Conservation (phyloP, 1,140 invertebrate genomes). For the Gonatopus flavifemur region DNA sequence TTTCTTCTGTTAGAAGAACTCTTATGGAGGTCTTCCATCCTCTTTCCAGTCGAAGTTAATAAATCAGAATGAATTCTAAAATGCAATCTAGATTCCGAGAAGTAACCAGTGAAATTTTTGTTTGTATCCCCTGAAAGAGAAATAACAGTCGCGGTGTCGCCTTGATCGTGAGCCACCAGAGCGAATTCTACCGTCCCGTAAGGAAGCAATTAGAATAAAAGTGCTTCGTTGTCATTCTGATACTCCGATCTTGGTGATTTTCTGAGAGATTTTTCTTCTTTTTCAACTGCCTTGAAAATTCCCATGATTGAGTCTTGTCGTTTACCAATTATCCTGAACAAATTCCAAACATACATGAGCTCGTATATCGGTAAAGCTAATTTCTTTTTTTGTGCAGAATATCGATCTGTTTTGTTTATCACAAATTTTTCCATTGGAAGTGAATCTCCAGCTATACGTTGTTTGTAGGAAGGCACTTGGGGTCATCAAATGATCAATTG, state of each 20-base stretch:
- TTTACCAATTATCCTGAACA: constrained; percentile 82
- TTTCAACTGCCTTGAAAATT: constrained; percentile 75
- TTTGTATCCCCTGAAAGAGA: constrained; percentile 80
- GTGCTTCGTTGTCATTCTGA: constrained; percentile 76
- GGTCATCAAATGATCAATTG: constrained; percentile 65
- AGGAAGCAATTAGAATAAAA: constrained; percentile 81
- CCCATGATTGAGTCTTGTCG: constrained; percentile 67
- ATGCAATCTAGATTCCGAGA: constrained; percentile 86
- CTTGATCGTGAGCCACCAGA: constrained; percentile 71
- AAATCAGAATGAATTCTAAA: constrained; percentile 86
- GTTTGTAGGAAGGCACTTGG: constrained; percentile 79
- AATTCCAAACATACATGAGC: constrained; percentile 92
- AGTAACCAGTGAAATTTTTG: constrained; percentile 87
- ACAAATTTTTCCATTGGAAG: constrained; percentile 96
- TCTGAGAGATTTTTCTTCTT: constrained; percentile 57
- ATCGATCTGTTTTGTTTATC: constrained; percentile 79
- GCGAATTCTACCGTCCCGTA: constrained; percentile 87
- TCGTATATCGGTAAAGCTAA: constrained; percentile 84
- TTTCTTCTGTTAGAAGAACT: no score
- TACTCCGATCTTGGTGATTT: constrained; percentile 57
- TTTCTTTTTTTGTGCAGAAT: constrained; percentile 71
- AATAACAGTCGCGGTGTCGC: constrained; percentile 69
- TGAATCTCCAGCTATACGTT: constrained; percentile 93
- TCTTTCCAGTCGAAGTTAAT: constrained; percentile 58
- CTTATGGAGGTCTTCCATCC: constrained; percentile 30